Conservation (phyloP, 2,797 vertebrate species). For the Ispidina picta region DNA sequence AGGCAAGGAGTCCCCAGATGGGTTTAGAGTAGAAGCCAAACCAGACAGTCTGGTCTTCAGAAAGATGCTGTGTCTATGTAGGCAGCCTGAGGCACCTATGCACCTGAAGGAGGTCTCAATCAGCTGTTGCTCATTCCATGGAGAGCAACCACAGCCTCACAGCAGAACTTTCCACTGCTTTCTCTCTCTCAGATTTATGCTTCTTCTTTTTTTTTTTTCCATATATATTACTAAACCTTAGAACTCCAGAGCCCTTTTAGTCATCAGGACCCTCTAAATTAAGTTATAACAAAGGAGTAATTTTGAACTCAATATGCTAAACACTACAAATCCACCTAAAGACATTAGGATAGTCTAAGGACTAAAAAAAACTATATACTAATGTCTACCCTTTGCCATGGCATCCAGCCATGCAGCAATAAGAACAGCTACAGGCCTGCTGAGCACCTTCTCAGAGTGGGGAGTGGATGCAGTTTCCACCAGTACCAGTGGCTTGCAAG, state of each 20-base stretch:
- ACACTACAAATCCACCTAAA: neutral
- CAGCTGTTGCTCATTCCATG: neutral
- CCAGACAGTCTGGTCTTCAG: neutral
- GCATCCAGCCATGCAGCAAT: neutral
- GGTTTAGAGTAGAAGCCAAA: neutral
- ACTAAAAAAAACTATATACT: neutral
- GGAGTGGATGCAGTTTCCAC: neutral
- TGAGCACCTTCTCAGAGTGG: neutral
- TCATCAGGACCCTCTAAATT: neutral
- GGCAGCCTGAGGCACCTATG: neutral
- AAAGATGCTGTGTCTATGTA: neutral
- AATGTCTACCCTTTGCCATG: neutral
- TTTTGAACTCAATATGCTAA: neutral
- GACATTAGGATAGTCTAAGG: neutral
- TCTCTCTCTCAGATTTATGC: neutral
- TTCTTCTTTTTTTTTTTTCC: neutral
- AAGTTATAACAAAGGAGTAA: neutral
- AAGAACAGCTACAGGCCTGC: neutral
- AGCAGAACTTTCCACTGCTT: neutral
- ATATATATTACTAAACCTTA: neutral
- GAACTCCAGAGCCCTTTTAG: neutral
- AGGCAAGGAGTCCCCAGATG: neutral
- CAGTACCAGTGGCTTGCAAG: neutral
- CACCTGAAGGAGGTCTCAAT: neutral
- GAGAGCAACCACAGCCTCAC: fast-evolving